These are phyloP conservation scores for Tenthredo notha DNA, from an alignment of 2,888 invertebrate genomes.

Conservation along the genomic window DNA sequence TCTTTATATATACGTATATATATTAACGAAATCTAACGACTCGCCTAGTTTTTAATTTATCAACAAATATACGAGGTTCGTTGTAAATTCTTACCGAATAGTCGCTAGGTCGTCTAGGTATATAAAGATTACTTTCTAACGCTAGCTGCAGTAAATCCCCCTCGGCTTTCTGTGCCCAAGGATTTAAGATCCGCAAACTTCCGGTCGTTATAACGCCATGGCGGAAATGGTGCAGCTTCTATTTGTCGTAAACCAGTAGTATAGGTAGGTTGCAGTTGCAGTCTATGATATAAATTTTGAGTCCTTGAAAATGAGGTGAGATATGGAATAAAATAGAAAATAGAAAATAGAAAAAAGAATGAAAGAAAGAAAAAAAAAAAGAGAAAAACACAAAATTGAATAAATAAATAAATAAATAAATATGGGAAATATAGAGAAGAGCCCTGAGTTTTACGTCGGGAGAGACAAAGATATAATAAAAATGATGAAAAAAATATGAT, in stretches of 20 bases:
- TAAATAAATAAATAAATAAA: conserved; percentile 8
- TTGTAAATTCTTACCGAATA: background rate
- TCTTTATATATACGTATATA: background rate
- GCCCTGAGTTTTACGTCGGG: background rate
- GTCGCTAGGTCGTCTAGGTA: background rate
- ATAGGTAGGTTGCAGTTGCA: background rate
- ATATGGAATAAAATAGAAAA: background rate
- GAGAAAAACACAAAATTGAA: background rate
- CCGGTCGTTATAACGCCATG: conserved; percentile 42
- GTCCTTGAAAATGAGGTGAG: background rate
- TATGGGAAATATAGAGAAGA: background rate
- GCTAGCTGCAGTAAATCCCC: conserved; percentile 5
- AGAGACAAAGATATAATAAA: background rate
- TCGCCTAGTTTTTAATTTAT: background rate
- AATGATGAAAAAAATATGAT: conserved; percentile 28
- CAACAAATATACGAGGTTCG: background rate
- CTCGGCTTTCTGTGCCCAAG: conserved; percentile 1
- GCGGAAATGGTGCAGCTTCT: conserved; percentile 26
- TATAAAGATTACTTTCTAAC: conserved; percentile 10
- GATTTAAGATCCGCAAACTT: conserved; percentile 37
- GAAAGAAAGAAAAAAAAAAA: background rate
- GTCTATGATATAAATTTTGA: background rate
- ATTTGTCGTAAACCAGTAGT: conserved; percentile 39
- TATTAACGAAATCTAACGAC: background rate
- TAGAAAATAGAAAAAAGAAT: no score